These are phyloP conservation scores for Deilephila elpenor DNA, from an alignment of 2,888 invertebrate species.

Conservation along the genomic window DNA sequence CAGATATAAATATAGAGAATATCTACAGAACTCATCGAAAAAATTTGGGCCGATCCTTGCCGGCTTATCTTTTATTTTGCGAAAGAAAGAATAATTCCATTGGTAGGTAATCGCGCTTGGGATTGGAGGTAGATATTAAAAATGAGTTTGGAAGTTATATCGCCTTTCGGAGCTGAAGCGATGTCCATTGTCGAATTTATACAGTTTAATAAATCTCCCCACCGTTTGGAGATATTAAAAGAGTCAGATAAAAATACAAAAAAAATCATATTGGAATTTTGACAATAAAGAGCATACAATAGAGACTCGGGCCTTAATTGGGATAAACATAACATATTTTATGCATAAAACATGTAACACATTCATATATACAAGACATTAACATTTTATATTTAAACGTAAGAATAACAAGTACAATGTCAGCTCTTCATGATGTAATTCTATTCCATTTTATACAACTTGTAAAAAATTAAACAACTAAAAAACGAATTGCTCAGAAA, in stretches of 20 bases:
- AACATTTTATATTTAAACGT: too few relatives aligned
- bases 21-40: background rate
- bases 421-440: too few relatives aligned
- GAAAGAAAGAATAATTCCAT: conserved; percentile 64
- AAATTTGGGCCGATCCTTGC: background rate
- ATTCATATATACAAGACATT: too few relatives aligned
- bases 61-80: conserved; percentile 42
- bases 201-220: conserved; percentile 22
- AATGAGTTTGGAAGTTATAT: conserved; percentile 37
- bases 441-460: too few relatives aligned
- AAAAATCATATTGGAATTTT: conserved; percentile 5
- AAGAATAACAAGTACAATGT: too few relatives aligned
- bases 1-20: background rate
- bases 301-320: too few relatives aligned
- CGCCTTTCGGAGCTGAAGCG: conserved; percentile 35
- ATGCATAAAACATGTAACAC: too few relatives aligned
- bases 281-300: background rate
- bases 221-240: conserved; percentile 4
- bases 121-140: conserved; percentile 63
- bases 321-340: background rate
- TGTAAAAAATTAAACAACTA: too few relatives aligned
- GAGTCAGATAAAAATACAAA: background rate
- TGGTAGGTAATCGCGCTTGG: conserved; percentile 56
- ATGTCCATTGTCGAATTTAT: conserved; percentile 30
- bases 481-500: too few relatives aligned